Evolutionary conservation across 2,888 invertebrate genomes (phyloP), one percentile per base, ranked within the genome.

Genomic region (Villa cingulata): DNA sequence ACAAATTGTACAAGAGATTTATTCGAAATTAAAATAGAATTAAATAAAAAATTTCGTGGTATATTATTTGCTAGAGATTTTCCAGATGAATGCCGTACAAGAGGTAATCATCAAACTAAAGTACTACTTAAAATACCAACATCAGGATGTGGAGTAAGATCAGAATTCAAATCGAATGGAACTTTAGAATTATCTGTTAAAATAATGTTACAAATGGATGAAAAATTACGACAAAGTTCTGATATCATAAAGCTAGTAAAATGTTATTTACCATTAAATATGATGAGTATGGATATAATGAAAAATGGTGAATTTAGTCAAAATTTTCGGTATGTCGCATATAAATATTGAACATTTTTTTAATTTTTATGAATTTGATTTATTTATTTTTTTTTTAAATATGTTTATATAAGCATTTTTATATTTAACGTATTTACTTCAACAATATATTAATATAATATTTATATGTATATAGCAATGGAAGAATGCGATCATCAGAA

Each of bases 61-160:
- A 63, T 83, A 9, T 68, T 85, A 32, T 85, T 84, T 59, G 81
- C 84, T 52, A 82, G 80, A 65, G 84, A 84, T 56, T 85, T 84
- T 63, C 77, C 82, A 0, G 74, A 79, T 50, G 83, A 83, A 60
- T 86, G 86, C 58, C 72, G 76, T 27, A 70, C 74, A 14, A 72
- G 76, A 59, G 84, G 84, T 69, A 61, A 59, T 44, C 53, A 55
- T 17, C 54, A 59, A 7, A 53, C 55, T 1, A 58, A 58, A 15
- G 59, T 68, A 4, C 58, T 61, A 3, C 50, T 69, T 16, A 61
- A 58, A 9, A 43, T 69, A 40, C 68, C 69, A 48, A 67, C 66
- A 20, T 66, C 66, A 1, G 68, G 82, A 10, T 85, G 85, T 59
- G 85, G 85, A 1, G 78, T 85, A 2, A 70, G 83, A 41, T 75